These are phyloP conservation scores for Popillia japonica DNA, from an alignment of 1,140 invertebrate genomes.

Conservation along the genomic window DNA sequence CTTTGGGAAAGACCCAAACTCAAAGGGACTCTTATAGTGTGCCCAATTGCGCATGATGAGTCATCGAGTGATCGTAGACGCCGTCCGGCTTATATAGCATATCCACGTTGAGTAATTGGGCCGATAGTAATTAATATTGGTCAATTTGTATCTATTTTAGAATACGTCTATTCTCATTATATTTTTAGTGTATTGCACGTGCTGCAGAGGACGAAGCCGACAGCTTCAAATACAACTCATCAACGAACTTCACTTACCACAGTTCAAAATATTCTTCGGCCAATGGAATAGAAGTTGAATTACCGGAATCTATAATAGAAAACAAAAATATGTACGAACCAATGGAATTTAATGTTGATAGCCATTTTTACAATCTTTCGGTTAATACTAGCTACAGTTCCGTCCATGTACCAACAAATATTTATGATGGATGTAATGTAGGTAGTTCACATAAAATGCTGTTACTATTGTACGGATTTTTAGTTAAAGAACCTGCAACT, in stretches of 20 bases:
- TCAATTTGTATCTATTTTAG: background rate
- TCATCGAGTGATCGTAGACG: too few relatives aligned
- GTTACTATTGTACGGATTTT: constrained; percentile 43
- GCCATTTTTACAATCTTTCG: constrained; percentile 84
- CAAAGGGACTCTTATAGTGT: too few relatives aligned
- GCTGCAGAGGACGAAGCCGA: constrained; percentile 72
- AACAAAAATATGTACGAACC: constrained; percentile 61
- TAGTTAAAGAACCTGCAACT: constrained; percentile 70
- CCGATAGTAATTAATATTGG: too few relatives aligned
- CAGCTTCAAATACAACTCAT: constrained; percentile 65
- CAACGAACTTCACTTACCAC: constrained; percentile 63
- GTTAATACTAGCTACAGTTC: constrained; percentile 86
- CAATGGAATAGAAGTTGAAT: constrained; percentile 57
- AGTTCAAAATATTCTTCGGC: constrained; percentile 74
- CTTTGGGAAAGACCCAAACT: too few relatives aligned
- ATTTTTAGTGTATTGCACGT: constrained; percentile 72
- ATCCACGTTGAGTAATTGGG: too few relatives aligned
- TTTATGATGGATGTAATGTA: constrained; percentile 81
- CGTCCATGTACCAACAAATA: constrained; percentile 93
- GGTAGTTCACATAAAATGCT: background rate
- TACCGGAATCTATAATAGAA: constrained; percentile 58
- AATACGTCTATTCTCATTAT: constrained; percentile 1
- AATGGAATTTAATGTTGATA: constrained; percentile 73
- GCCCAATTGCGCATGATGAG: too few relatives aligned
- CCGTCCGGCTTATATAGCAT: too few relatives aligned